These are phyloP conservation scores for Tetraodon nigroviridis DNA, from an alignment of 2,113 vertebrate species.

Conservation along the genomic window DNA sequence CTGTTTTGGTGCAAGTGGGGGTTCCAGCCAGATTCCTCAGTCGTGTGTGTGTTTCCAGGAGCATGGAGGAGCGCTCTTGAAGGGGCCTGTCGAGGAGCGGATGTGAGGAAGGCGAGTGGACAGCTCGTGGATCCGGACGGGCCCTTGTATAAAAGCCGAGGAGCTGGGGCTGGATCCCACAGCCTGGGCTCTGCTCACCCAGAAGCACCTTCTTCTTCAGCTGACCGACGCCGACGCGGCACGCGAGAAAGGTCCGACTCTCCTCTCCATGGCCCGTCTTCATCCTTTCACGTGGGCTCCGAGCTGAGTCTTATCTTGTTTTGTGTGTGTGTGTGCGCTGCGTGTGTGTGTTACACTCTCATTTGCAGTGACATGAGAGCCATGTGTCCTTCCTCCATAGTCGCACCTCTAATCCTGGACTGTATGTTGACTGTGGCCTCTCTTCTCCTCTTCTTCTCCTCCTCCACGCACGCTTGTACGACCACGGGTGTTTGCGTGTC, in stretches of 20 bases:
- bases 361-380: slow-evolving; percentile 25
- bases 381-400: slow-evolving; percentile 13
- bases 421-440: slow-evolving; percentile 11
- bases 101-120: slow-evolving; percentile 62
- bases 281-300: background rate
- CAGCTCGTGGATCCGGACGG: slow-evolving; percentile 33
- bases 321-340: slow-evolving; percentile 21
- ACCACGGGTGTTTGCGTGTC: slow-evolving; percentile 14
- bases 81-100: slow-evolving; percentile 49
- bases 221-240: slow-evolving; percentile 31
- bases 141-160: slow-evolving; percentile 62
- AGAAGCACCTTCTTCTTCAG: slow-evolving; percentile 27
- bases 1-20: slow-evolving; percentile 4
- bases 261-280: background rate
- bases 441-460: too few relatives aligned
- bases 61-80: slow-evolving; percentile 32
- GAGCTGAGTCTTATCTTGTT: slow-evolving; percentile 24
- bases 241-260: slow-evolving; percentile 45
- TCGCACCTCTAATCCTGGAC: slow-evolving; percentile 10
- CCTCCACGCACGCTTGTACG: slow-evolving; percentile 5
- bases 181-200: slow-evolving; percentile 39
- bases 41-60: slow-evolving; percentile 60
- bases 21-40: slow-evolving; percentile 38
- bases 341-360: slow-evolving; percentile 32
- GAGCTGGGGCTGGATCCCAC: slow-evolving; percentile 48